Evolutionary conservation across 2,113 vertebrate species (phyloP), one percentile per base, ranked within the genome.

Genomic region (Apeltes quadracus): DNA sequence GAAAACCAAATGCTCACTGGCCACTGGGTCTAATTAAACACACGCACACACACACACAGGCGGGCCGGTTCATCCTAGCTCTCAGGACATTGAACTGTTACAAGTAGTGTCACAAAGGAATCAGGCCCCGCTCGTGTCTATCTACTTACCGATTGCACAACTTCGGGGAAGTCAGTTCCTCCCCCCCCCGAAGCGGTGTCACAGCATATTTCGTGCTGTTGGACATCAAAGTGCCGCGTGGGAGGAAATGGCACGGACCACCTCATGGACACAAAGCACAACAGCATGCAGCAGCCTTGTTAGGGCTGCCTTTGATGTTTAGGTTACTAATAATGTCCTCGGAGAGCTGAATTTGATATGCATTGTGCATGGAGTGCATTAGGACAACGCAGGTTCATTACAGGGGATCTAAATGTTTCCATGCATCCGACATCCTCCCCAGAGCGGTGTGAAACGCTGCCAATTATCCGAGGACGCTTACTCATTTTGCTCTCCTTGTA

Each of bases 81-180:
- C 83, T 66, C 70, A 87, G 85, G 85, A 88, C 86, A 64, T 75
- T 92, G 89, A 91, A 90, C 87, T 85, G 65, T 88, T 88, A 84
- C 74, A 39, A 90, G 86, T 90, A 86, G 87, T 89, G 89, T 93
- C 89, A 86, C 66, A 48, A 77, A 87, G 71, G 81, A 81, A 87
- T 79, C 50, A 11, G 46, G 59, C 74, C 62, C 66, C 55, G 68
- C 34, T 59, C 66, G 79, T 89, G 89, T 92, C 91, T 88, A 91
- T 92, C 90, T 91, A 78, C 91, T 91, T 90, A 84, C 87, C 82
- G 77, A 90, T 92, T 92, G 85, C 88, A 84, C 87, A 91, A 92
- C 79, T 93, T 92, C 89, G 79, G 91, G 87, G 88, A 91, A 90
- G 84, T 88, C 71, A 64, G 58, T 77, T 72, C 62, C 78, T 78